Evolutionary conservation across 1,140 invertebrate species (phyloP), one percentile per base, ranked within the genome.

Genomic region (Trypoxylus dichotomus): DNA sequence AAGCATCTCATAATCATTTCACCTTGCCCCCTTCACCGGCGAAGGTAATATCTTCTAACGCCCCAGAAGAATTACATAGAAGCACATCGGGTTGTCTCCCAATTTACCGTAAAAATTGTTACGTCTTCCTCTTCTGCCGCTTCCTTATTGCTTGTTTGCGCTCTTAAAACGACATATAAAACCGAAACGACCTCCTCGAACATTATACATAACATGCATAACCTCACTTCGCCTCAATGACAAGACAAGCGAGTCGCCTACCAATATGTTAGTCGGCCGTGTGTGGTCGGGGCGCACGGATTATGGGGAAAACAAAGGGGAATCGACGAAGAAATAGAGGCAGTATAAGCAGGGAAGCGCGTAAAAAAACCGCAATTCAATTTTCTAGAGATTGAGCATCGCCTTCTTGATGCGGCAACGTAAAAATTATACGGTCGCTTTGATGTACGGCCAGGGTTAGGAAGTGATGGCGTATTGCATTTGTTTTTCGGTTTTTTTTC

Each of bases 331-430:
- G n/a, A 54, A 54, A 54, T 54, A 54, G 1, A 54, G 47, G n/a
- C 11, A 54, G n/a, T 5, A 54, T 54, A 54, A 54, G n/a, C 15
- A 3, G 47, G 47, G 47, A 47, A n/a, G 3, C 2, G 47, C 13
- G 47, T n/a, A 54, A 54, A 47, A 47, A 54, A 54, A n/a, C 47
- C 47, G 47, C 47, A 54, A 54, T 54, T 54, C 47, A 54, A 54
- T 54, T 54, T 54, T 54, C 47, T 54, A 19, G 47, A 54, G 47
- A 54, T 54, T 54, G 47, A 54, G 47, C 47, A 54, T 54, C 47
- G 47, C 47, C 47, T 54, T 19, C 47, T 54, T 54, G 47, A 54
- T 54, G 47, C 47, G 10, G 47, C 47, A 54, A 54, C 19, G 47
- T 54, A 54, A 54, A 54, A 54, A 54, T 54, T 54, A 54, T 19